A percentile compares a stretch with the other conserved stretches of the same genome.
Conservation (phyloP, 2,113 vertebrate genomes). For the Apodemus sylvaticus region DNA sequence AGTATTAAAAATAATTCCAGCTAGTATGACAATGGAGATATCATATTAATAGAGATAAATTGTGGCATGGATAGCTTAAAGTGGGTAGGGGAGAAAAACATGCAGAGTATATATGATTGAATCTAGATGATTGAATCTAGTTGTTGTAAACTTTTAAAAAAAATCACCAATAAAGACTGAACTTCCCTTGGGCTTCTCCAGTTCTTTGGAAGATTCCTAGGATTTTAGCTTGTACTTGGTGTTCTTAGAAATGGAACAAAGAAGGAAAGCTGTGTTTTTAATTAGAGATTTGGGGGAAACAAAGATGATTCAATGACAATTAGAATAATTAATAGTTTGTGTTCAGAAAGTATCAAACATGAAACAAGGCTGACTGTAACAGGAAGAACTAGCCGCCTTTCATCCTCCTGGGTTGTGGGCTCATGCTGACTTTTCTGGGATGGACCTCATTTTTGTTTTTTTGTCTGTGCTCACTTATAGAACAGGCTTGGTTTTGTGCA, state of each 20-base stretch:
- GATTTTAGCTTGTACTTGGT: background rate
- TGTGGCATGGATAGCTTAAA: background rate
- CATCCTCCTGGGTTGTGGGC: no score
- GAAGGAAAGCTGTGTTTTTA: background rate
- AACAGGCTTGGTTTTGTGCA: background rate
- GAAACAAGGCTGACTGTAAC: background rate
- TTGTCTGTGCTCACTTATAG: background rate
- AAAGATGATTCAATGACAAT: background rate
- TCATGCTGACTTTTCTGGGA: background rate
- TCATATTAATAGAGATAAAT: background rate
- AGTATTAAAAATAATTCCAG: background rate
- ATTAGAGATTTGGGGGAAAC: background rate
- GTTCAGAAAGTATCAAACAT: background rate
- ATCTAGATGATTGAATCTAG: background rate
- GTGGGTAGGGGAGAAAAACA: background rate
- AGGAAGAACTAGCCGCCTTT: background rate
- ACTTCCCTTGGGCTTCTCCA: background rate
- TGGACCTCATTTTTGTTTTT: background rate
- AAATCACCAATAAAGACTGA: background rate
- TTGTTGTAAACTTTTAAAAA: background rate
- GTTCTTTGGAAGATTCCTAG: background rate
- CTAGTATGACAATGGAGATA: background rate
- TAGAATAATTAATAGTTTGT: background rate
- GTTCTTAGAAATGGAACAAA: background rate
- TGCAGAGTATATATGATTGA: background rate